These are phyloP conservation scores for Amphilophus citrinellus DNA, from an alignment of 2,113 vertebrate genomes.

Conservation along the genomic window DNA sequence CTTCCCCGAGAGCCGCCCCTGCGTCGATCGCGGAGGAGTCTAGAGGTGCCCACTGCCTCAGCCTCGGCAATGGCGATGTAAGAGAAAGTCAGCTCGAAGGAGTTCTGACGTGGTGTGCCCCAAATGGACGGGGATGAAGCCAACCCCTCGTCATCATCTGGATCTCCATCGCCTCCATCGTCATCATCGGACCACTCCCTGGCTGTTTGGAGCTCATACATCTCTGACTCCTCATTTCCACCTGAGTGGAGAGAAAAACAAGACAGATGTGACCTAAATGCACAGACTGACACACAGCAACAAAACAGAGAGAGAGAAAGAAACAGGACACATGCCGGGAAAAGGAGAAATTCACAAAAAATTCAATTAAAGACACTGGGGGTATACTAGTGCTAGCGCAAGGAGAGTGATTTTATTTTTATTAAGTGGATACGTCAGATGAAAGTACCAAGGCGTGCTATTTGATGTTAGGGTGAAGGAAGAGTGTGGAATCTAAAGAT, in stretches of 20 bases:
- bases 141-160: slow-evolving; percentile 80
- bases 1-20: slow-evolving; percentile 63
- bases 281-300: not conserved
- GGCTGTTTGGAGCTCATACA: slow-evolving; percentile 88
- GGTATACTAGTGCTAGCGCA: not conserved
- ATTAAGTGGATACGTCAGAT: slow-evolving; percentile 17
- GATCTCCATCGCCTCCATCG: slow-evolving; percentile 67
- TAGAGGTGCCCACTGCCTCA: slow-evolving; percentile 66
- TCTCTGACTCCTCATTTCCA: slow-evolving; percentile 90
- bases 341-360: not conserved
- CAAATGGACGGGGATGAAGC: slow-evolving; percentile 83
- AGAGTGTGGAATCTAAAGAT: slow-evolving; percentile 15
- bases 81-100: slow-evolving; percentile 88
- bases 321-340: not conserved
- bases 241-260: slow-evolving; percentile 71
- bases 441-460: slow-evolving; percentile 28
- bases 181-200: slow-evolving; percentile 90
- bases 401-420: not conserved
- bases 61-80: slow-evolving; percentile 87
- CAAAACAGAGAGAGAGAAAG: not conserved
- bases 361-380: not conserved
- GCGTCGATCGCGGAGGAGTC: slow-evolving; percentile 74
- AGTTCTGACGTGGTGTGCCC: slow-evolving; percentile 86
- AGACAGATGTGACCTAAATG: not conserved
- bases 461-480: slow-evolving; percentile 29